These are phyloP conservation scores for Episyrphus balteatus DNA, from an alignment of 1,140 invertebrate genomes.

Conservation along the genomic window DNA sequence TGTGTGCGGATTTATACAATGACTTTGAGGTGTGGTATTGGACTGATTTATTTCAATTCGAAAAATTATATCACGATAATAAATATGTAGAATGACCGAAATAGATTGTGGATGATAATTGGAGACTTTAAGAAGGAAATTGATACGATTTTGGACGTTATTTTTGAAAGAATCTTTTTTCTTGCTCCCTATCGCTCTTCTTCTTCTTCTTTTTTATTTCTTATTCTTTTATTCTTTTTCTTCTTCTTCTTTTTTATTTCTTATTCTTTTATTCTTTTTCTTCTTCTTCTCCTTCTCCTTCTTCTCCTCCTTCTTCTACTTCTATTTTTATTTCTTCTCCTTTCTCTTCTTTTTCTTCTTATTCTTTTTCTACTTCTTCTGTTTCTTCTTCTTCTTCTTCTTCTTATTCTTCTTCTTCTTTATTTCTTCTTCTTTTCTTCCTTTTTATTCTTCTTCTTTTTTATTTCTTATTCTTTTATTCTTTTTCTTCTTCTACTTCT, in stretches of 20 bases:
- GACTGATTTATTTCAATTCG: too few relatives aligned
- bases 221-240: too few relatives aligned
- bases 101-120: too few relatives aligned
- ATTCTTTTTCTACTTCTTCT: neutral
- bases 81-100: too few relatives aligned
- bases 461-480: neutral
- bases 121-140: too few relatives aligned
- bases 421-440: neutral
- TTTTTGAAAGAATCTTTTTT: too few relatives aligned
- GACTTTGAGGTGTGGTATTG: too few relatives aligned
- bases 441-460: neutral
- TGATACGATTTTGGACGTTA: too few relatives aligned
- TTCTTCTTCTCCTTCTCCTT: neutral
- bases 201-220: neutral
- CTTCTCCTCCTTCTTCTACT: neutral
- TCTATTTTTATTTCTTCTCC: neutral
- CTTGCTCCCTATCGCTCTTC: neutral
- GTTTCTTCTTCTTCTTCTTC: neutral
- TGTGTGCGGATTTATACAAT: too few relatives aligned
- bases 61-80: too few relatives aligned
- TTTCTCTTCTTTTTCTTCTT: neutral
- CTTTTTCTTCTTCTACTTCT: neutral
- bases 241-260: too few relatives aligned
- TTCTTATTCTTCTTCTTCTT: neutral
- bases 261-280: neutral